Conservation (phyloP, 2,113 vertebrate species). For the Chloropsis hardwickii region DNA sequence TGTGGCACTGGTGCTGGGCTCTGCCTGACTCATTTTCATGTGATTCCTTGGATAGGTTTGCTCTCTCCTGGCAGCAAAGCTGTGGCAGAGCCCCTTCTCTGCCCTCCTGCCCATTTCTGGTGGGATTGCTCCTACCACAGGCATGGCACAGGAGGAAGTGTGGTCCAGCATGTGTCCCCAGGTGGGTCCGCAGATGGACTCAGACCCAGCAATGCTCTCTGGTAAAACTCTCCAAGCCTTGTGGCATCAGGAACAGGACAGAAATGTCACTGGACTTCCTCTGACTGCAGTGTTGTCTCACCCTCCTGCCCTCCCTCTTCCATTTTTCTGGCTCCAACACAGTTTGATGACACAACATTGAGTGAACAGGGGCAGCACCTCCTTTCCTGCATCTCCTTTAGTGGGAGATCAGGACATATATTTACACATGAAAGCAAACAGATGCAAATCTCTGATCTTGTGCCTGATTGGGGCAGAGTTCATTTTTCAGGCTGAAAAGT, state of each 20-base stretch:
- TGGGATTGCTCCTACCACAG: neutral
- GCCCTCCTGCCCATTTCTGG: neutral
- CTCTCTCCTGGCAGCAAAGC: neutral
- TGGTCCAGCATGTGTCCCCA: neutral
- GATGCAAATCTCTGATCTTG: neutral
- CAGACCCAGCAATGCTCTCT: neutral
- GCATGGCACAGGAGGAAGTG: rapidly evolving
- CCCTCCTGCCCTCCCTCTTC: neutral
- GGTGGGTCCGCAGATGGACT: rapidly evolving
- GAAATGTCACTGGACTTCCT: neutral
- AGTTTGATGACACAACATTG: neutral
- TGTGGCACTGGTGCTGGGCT: neutral
- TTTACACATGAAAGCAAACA: neutral
- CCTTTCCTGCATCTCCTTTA: neutral
- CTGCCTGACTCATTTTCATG: neutral
- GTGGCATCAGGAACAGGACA: neutral
- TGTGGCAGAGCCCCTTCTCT: neutral
- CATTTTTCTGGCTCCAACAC: neutral
- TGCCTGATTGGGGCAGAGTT: conserved; percentile 15
- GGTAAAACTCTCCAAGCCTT: neutral
- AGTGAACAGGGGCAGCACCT: neutral
- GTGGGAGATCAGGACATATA: neutral
- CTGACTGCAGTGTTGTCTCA: rapidly evolving
- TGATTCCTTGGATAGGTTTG: neutral
- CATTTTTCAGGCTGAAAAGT: conserved; percentile 38